Percentiles rank a stretch among this genome's conserved stretches.
Evolutionary conservation across 2,113 vertebrate species (phyloP).

Genomic region (Chloropsis cyanopogon): DNA sequence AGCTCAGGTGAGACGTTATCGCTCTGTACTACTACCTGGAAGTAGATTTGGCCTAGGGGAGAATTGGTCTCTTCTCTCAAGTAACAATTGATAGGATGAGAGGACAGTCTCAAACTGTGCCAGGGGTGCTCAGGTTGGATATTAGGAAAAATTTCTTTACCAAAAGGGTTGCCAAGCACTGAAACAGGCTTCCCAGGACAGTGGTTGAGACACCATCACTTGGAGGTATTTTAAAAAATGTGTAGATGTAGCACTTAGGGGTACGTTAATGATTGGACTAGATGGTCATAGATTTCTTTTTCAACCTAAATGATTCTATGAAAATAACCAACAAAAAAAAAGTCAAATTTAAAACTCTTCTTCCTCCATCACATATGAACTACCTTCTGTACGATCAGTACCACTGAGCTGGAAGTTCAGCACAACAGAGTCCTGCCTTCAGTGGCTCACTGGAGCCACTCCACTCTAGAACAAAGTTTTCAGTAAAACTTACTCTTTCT

Average conservation of each 20-base stretch:
- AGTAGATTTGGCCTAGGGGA: background rate
- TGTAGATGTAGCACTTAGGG: background rate
- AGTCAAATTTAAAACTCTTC: background rate
- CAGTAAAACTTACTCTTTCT: background rate
- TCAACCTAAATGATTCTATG: background rate
- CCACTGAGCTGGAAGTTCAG: background rate
- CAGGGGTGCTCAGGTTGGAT: background rate
- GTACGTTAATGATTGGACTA: background rate
- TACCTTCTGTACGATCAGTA: background rate
- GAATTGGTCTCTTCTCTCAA: background rate
- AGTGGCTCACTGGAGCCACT: background rate
- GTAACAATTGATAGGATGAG: background rate
- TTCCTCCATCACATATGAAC: background rate
- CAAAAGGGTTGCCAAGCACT: background rate
- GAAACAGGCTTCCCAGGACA: background rate
- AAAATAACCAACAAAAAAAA: background rate
- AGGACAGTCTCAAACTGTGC: background rate
- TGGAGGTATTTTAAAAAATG: background rate
- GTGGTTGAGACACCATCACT: background rate
- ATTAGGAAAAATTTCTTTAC: background rate
- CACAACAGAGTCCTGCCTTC: background rate
- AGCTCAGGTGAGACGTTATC: background rate
- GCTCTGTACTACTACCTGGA: background rate
- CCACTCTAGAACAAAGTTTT: background rate
- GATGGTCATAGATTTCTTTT: background rate